Percentiles rank a stretch among this genome's conserved stretches.
Conservation (phyloP, 2,888 invertebrate species). For the Eristalis pertinax region DNA sequence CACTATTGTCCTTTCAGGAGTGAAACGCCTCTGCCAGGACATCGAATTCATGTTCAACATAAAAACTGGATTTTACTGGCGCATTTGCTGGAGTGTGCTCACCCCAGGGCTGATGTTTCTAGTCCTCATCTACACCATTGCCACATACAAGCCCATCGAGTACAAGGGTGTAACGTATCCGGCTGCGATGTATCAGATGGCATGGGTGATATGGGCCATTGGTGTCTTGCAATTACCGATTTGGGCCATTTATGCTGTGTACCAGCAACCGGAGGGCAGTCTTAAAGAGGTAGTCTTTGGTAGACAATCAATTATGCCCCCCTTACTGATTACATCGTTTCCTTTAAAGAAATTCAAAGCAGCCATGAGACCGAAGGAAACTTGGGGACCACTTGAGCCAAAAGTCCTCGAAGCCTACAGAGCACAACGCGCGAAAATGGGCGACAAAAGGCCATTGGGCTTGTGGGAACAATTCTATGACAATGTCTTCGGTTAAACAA, state of each 20-base stretch:
- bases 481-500: conserved; percentile 78
- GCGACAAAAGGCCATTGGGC: conserved; percentile 41
- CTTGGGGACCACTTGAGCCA: conserved; percentile 79
- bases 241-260: conserved; percentile 78
- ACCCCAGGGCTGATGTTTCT: conserved; percentile 87
- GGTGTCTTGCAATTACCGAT: conserved; percentile 82
- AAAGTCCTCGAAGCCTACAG: conserved; percentile 82
- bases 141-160: conserved; percentile 83
- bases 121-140: conserved; percentile 87
- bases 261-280: conserved; percentile 76
- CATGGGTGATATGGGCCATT: conserved; percentile 82
- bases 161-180: conserved; percentile 86
- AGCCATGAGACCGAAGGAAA: conserved; percentile 76
- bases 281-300: conserved; percentile 65
- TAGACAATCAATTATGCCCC: neutral
- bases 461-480: conserved; percentile 74
- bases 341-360: conserved; percentile 77
- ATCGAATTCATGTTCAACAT: conserved; percentile 90
- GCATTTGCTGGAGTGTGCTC: conserved; percentile 89
- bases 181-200: conserved; percentile 83
- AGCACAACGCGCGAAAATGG: conserved; percentile 74
- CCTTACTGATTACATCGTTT: neutral
- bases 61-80: conserved; percentile 87
- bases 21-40: conserved; percentile 87
- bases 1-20: conserved; percentile 78